Evolutionary conservation across 2,888 invertebrate species (phyloP), one percentile per base, ranked within the genome.

Genomic region (Hypena proboscidalis): DNA sequence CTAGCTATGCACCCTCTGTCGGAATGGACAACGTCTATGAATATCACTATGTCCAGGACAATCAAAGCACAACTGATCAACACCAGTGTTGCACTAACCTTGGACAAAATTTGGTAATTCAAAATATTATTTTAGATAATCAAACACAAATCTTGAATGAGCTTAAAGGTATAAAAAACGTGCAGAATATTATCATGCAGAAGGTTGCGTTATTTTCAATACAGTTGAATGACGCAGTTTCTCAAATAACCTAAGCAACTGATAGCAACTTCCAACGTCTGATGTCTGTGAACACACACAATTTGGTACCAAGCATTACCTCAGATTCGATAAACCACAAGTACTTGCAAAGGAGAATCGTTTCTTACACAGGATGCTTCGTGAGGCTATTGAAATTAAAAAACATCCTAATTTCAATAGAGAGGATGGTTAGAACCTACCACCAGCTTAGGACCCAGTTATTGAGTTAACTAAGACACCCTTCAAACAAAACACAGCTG

Each of bases 121-220:
- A 36, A 27, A 36, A 26, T 27, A 13, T 27, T 20, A 2, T 36
- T 9, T 27, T 36, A 27, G 17, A 19, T 27, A 36, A 36, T 36
- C 36, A 36, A 36, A 36, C 36, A 36, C 36, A 36, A 13, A 36
- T 36, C 20, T 27, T 36, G 21, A 20, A 36, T 17, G 20, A 36
- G 27, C 36, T 36, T 26, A 36, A 36, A 20, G 8, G 8, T 36
- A 26, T 36, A 10, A 36, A 36, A 26, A 36, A 14, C 9, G 36
- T 36, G 27, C 27, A 36, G 21, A 36, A 36, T 8, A 36, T 20
- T 27, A 36, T 36, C 15, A 27, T 17, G 17, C 36, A 27, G 20
- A 36, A 36, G 20, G 19, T 36, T 27, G 17, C 36, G 27, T 36
- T 36, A 27, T 36, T 36, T 27, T 36, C 36, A 25, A 17, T 36